Evolutionary conservation across 2,113 vertebrate species (phyloP).

Genomic region (Etheostoma cragini): DNA sequence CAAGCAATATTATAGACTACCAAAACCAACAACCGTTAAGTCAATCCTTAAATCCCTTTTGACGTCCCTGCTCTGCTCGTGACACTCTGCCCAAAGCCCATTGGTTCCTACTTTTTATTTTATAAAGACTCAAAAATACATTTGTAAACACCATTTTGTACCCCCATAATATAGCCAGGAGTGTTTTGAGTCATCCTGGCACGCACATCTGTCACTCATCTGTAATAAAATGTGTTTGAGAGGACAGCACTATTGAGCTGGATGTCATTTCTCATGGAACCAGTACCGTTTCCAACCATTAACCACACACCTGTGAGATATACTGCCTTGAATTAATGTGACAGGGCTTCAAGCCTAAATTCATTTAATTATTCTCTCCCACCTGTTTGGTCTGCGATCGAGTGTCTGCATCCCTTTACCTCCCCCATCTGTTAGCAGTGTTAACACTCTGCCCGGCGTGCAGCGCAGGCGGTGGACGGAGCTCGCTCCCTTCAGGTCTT

Average conservation of each 20-base stretch:
- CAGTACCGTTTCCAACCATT: neutral
- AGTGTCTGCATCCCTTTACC: neutral
- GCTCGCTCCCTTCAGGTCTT: conserved; percentile 24
- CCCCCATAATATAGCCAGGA: neutral
- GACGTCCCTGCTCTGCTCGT: neutral
- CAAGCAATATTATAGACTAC: neutral
- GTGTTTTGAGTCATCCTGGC: neutral
- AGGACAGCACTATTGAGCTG: neutral
- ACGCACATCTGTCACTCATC: neutral
- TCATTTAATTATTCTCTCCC: neutral
- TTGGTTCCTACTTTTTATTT: neutral
- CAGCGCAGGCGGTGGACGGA: neutral
- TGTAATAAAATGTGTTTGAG: neutral
- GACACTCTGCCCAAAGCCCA: neutral
- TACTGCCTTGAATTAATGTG: neutral
- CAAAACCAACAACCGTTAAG: neutral
- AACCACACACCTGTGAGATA: neutral
- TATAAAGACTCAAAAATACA: neutral
- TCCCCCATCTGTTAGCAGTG: conserved; percentile 1
- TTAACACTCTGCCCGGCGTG: conserved; percentile 2
- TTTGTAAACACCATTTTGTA: neutral
- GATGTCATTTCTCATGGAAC: neutral
- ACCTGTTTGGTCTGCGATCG: neutral
- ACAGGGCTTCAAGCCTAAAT: neutral
- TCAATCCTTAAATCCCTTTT: neutral